Evolutionary conservation across 2,797 vertebrate genomes (phyloP), one percentile per base, ranked within the genome.

Genomic region (Acipenser ruthenus): DNA sequence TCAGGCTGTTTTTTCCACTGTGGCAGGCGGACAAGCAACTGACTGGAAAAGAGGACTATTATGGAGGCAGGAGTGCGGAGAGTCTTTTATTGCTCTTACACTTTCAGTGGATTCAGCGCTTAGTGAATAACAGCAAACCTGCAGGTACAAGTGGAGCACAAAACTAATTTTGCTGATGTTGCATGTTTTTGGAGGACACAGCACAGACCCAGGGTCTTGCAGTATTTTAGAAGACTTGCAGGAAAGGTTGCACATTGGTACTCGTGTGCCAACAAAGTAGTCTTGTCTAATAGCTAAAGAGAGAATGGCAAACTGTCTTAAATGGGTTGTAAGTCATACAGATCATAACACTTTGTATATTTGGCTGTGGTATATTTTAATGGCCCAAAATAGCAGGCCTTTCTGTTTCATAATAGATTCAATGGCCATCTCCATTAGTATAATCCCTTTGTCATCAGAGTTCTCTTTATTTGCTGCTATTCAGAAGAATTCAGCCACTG

Each of bases 11-110:
- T 50, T 61, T 80, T 74, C 66, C 73, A 65, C 71, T 73, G 77
- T 81, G 69, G 74, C 71, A 75, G 72, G 73, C n/a, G 23, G 15
- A 62, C 74, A 77, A 75, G 72, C 72, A 15, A 53, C 6, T 72
- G 75, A 79, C 68, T 68, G 65, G 72, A 48, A 67, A 23, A 49
- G 49, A 49, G 37, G 48, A 0, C n/a, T 18, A 62, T 63, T 23
- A 52, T 47, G 3, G 60, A 56, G 48, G 10, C 12, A 51, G 49
- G 37, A 53, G 2, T 2, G 15, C 10, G 47, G 49, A 53, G 48
- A 56, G 37, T n/a, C 7, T 13, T 55, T 69, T 69, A 50, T 13
- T 51, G 18, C 3, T 15, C 60, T 59, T 67, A 68, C 69, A 50
- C 66, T 58, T 58, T 58, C 12, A 11, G 55, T 12, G 13, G 55